Base-by-base conservation (phyloP, 2,888 invertebrate genomes). In the Ectropis crepuscularia region DNA sequence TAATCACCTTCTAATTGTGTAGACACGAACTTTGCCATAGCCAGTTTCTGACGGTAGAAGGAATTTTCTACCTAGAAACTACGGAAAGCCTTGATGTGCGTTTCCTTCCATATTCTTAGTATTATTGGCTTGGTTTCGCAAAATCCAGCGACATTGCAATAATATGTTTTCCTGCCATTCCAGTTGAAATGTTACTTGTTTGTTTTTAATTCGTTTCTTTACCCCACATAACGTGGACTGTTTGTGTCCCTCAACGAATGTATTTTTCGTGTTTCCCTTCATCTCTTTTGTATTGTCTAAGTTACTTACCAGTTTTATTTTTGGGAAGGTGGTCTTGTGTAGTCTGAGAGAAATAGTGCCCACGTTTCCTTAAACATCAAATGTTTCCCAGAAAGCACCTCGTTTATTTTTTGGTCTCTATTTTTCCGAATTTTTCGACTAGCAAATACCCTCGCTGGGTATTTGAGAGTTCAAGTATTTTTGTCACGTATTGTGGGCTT, bases 391-490 rank as follows among this genome's bases (percentile, higher is more conserved):
- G 11, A 54, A 48, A 46, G 45, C 48, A 10, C 36, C 50, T 45
- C 37, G 41, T 54, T 28, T 47, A 57, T 57, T 63, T 54, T 59
- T 43, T 41, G 41, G 37, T 49, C 45, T 54, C 36, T 53, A 58
- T 64, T 63, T 61, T 57, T 47, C n/a, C 43, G 39, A 50, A 41
- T 47, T 65, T 60, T 12, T 11, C 41, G 54, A 47, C 48, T 45
- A 53, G 50, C 10, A 60, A 59, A 51, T 37, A 41, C 41, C 50
- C 53, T 48, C 42, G 46, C 45, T 39, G 38, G 39, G 42, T 63
- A 67, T 65, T 62, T 62, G 53, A 62, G 57, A 49, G 60, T 47
- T 51, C 51, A 57, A 55, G 61, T 67, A 39, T 28, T 50, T 50
- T 11, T 16, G 12, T 51, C 51, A 51, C 51, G 51, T 51, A 41